These are phyloP conservation scores for Laspeyria flexula DNA, from an alignment of 2,888 invertebrate species.

Conservation along the genomic window DNA sequence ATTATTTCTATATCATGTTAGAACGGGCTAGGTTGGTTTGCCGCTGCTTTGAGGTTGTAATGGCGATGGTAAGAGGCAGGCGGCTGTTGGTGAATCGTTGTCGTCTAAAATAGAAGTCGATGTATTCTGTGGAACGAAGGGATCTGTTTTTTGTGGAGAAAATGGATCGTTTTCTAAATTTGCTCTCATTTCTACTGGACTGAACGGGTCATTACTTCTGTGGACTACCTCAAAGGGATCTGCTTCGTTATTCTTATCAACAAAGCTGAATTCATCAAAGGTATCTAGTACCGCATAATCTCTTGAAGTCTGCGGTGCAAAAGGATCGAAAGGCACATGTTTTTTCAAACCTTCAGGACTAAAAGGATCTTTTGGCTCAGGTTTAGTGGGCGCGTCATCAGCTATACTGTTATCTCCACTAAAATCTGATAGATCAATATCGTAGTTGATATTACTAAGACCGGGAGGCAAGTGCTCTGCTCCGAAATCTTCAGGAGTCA, in stretches of 20 bases:
- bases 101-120: slow-evolving; percentile 72
- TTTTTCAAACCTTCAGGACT: slow-evolving; percentile 81
- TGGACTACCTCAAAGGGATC: slow-evolving; percentile 74
- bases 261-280: slow-evolving; percentile 71
- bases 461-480: slow-evolving; percentile 85
- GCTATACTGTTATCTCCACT: slow-evolving; percentile 90
- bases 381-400: slow-evolving; percentile 79
- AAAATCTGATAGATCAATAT: slow-evolving; percentile 91
- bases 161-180: slow-evolving; percentile 31
- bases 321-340: slow-evolving; percentile 73
- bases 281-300: slow-evolving; percentile 60
- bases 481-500: slow-evolving; percentile 87
- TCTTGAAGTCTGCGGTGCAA: slow-evolving; percentile 73
- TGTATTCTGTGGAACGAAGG: slow-evolving; percentile 40
- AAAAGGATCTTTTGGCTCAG: slow-evolving; percentile 82
- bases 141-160: too few species aligned
- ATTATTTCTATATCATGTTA: slow-evolving; percentile 15
- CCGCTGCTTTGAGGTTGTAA: slow-evolving; percentile 80
- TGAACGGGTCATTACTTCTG: slow-evolving; percentile 52
- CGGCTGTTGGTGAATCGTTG: slow-evolving; percentile 73
- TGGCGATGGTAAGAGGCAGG: slow-evolving; percentile 85
- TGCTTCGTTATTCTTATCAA: slow-evolving; percentile 51
- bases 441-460: slow-evolving; percentile 90
- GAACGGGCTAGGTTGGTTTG: slow-evolving; percentile 50
- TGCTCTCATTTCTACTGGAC: slow-evolving; percentile 32